A percentile compares a stretch with the other conserved stretches of the same genome.
Conservation (phyloP, 2,888 invertebrate genomes). For the Limenitis camilla region DNA sequence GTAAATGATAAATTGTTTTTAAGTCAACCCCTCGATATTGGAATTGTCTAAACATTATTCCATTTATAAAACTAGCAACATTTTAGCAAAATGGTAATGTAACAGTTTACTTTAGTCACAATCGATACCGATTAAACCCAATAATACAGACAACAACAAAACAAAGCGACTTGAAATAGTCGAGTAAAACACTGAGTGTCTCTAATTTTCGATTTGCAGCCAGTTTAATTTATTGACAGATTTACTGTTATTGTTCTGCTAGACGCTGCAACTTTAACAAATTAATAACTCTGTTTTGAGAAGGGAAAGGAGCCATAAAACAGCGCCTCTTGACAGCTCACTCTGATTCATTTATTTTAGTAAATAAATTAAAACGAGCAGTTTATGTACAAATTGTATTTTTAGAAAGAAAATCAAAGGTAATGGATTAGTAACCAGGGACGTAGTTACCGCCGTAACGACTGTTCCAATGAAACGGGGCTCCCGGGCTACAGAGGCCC, state of each 20-base stretch:
- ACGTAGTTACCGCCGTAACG: too few species aligned
- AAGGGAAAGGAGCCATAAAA: conserved; percentile 5
- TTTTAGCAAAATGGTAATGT: background rate
- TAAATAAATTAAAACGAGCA: background rate
- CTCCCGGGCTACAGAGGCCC: too few species aligned
- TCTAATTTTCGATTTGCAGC: conserved; percentile 23
- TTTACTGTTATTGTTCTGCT: conserved; percentile 40
- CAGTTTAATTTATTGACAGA: conserved; percentile 36
- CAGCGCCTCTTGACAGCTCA: conserved; percentile 10
- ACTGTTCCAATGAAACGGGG: too few species aligned
- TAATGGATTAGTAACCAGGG: too few species aligned
- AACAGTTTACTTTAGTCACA: too few species aligned
- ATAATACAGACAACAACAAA: conserved; percentile 1
- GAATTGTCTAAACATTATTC: too few species aligned
- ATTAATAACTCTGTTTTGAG: conserved; percentile 33
- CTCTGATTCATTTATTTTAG: conserved; percentile 6
- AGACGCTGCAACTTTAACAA: conserved; percentile 29
- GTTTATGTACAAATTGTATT: background rate
- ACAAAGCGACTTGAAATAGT: conserved; percentile 1
- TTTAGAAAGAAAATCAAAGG: background rate
- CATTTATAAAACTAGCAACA: too few species aligned
- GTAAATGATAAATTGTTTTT: too few species aligned
- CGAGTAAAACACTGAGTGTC: conserved; percentile 4
- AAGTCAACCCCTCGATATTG: too few species aligned
- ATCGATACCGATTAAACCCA: background rate